phyloP scores from a whole-genome alignment of 2,797 vertebrate species.

The Sphenodon punctatus region DNA sequence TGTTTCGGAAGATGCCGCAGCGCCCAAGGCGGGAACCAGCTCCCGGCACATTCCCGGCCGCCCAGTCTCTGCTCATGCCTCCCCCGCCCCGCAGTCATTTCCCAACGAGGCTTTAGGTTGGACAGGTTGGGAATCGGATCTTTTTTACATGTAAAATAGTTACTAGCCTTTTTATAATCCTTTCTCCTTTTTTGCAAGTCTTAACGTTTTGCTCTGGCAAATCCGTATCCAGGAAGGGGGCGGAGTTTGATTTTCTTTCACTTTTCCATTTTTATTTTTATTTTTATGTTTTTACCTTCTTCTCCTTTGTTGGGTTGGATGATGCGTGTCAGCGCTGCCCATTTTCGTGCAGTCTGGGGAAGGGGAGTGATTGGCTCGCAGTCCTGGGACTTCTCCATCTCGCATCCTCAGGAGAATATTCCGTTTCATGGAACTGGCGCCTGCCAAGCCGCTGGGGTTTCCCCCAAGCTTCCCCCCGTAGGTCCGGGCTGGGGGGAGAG shows the following conservation, averaged over 20 bases:
- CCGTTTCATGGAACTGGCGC: slow-evolving; percentile 73
- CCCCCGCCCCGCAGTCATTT: slow-evolving; percentile 68
- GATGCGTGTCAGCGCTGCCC: slow-evolving; percentile 69
- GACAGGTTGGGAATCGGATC: slow-evolving; percentile 75
- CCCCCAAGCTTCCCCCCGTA: slow-evolving; percentile 68
- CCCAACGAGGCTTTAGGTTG: slow-evolving; percentile 77
- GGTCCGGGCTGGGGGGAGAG: slow-evolving; percentile 60
- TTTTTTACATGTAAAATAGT: slow-evolving; percentile 77
- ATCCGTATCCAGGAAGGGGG: slow-evolving; percentile 63
- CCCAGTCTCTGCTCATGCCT: slow-evolving; percentile 68
- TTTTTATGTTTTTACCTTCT: slow-evolving; percentile 41
- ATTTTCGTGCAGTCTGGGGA: slow-evolving; percentile 75
- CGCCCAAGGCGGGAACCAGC: slow-evolving; percentile 64
- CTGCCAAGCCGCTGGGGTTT: slow-evolving; percentile 68
- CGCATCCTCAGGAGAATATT: slow-evolving; percentile 66
- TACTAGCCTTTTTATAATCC: slow-evolving; percentile 74
- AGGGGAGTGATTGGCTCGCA: slow-evolving; percentile 65
- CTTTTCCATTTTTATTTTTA: slow-evolving; percentile 46
- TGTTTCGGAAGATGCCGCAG: slow-evolving; percentile 77
- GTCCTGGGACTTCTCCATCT: slow-evolving; percentile 61
- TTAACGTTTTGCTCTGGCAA: slow-evolving; percentile 70
- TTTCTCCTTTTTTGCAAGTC: slow-evolving; percentile 73
- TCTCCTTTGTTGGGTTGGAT: slow-evolving; percentile 63
- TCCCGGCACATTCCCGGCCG: slow-evolving; percentile 68
- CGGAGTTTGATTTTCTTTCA: slow-evolving; percentile 63